Conservation (phyloP, 2,888 invertebrate species). For the Cataglyphis altisquamis region DNA sequence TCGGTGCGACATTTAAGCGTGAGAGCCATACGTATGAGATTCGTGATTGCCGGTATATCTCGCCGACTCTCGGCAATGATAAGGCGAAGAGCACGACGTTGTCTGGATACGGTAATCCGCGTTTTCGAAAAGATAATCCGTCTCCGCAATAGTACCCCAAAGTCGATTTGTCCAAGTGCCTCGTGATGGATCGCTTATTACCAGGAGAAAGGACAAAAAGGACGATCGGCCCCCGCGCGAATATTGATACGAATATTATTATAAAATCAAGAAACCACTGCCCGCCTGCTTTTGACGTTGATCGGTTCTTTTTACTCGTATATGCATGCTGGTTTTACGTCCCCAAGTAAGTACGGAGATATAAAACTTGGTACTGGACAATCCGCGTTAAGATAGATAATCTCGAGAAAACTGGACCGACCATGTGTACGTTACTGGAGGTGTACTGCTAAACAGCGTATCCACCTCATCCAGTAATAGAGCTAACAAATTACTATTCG, state of each 20-base stretch:
- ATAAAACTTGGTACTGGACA: slow-evolving; percentile 32
- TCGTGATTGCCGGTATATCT: slow-evolving; percentile 22
- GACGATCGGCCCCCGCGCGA: slow-evolving; percentile 39
- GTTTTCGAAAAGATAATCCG: slow-evolving; percentile 42
- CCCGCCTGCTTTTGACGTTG: slow-evolving; percentile 54
- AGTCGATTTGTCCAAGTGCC: slow-evolving; percentile 63
- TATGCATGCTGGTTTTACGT: slow-evolving; percentile 1
- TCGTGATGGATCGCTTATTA: slow-evolving; percentile 54
- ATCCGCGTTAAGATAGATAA: slow-evolving; percentile 24
- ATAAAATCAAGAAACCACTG: slow-evolving; percentile 56
- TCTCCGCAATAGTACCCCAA: slow-evolving; percentile 36
- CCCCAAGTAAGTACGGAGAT: slow-evolving; percentile 27
- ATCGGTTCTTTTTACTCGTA: slow-evolving; percentile 30
- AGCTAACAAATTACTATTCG: slow-evolving; percentile 49
- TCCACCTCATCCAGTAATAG: slow-evolving; percentile 31
- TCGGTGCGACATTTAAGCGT: slow-evolving; percentile 52
- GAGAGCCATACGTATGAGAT: slow-evolving; percentile 31
- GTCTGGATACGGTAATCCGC: slow-evolving; percentile 15
- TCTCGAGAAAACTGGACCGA: slow-evolving; percentile 15
- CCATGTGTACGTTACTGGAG: background rate
- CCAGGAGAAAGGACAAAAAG: slow-evolving; percentile 22
- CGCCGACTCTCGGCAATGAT: slow-evolving; percentile 4
- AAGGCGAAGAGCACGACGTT: slow-evolving; percentile 3
- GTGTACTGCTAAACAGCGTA: slow-evolving; percentile 31
- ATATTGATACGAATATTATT: slow-evolving; percentile 29